Evolutionary conservation across 2,888 invertebrate species (phyloP).

Genomic region (Mythimna ferrago): DNA sequence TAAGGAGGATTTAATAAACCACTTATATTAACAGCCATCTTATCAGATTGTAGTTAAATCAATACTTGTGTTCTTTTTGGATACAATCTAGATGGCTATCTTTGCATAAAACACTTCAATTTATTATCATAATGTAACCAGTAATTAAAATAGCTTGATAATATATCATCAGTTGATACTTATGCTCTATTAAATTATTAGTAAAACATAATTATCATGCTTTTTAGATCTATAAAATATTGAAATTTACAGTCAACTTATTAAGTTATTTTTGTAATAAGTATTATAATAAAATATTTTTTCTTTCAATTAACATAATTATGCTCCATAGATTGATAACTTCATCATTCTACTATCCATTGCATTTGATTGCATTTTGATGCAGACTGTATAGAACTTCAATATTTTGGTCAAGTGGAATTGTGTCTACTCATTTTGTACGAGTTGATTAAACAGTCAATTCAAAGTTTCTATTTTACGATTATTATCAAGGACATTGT

Average conservation of each 20-base stretch:
- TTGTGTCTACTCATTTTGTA: neutral
- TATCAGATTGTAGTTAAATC: constrained; percentile 35
- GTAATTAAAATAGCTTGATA: constrained; percentile 13
- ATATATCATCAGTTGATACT: neutral
- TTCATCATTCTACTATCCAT: neutral
- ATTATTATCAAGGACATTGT: constrained; percentile 34
- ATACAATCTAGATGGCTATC: constrained; percentile 43
- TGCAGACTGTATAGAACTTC: neutral
- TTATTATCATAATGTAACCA: constrained; percentile 12
- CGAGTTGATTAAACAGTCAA: neutral
- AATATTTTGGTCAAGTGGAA: neutral
- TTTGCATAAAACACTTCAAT: neutral
- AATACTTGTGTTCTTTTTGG: neutral
- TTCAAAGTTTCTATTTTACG: neutral
- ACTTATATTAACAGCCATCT: constrained; percentile 7
- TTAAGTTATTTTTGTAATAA: no score
- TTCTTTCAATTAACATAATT: no score
- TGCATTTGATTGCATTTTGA: neutral
- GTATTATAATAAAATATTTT: no score
- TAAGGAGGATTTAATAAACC: constrained; percentile 13
- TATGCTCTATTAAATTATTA: neutral
- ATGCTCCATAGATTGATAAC: no score
- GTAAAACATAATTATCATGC: neutral
- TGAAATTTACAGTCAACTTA: neutral
- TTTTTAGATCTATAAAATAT: constrained; percentile 2